These are phyloP conservation scores for Philopotamus ludificatus DNA, from an alignment of 1,140 invertebrate species.

Conservation along the genomic window DNA sequence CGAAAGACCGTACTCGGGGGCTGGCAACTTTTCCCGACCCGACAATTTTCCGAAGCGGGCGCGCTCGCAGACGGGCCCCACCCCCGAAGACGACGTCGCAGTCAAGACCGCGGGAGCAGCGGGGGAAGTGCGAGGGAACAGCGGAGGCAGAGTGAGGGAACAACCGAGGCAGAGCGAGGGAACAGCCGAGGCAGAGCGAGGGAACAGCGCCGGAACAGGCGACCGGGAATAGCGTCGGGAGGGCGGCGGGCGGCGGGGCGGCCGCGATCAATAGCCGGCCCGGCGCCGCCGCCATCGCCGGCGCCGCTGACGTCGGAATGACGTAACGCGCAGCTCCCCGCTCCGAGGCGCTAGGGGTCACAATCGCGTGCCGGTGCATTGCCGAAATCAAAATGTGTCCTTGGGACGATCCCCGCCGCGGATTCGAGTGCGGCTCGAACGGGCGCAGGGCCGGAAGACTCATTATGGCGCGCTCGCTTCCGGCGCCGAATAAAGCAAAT, in stretches of 20 bases:
- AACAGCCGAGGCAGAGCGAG: conserved; percentile 25
- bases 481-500: conserved; percentile 9
- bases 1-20: conserved; percentile 19
- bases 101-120: not conserved
- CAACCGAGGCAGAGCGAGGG: conserved; percentile 25
- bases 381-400: conserved; percentile 28
- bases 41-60: conserved; percentile 30
- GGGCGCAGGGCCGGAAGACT: conserved; percentile 7
- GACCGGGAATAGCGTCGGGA: no score
- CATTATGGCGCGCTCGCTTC: not conserved
- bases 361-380: conserved; percentile 28
- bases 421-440: conserved; percentile 8
- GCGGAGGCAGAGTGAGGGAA: conserved; percentile 18
- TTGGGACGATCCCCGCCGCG: conserved; percentile 16
- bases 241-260: no score
- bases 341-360: conserved; percentile 18
- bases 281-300: conserved; percentile 29
- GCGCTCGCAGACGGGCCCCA: no score
- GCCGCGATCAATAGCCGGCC: no score
- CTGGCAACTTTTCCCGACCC: conserved; percentile 22
- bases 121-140: not conserved
- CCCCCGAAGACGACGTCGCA: not conserved
- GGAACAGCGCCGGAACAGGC: conserved; percentile 24
- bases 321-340: conserved; percentile 25
- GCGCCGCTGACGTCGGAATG: conserved; percentile 39